A percentile compares a stretch with the other conserved stretches of the same genome.
These are phyloP conservation scores for Dromococcyx pavoninus DNA, from an alignment of 2,797 vertebrate genomes.

Conservation along the genomic window DNA sequence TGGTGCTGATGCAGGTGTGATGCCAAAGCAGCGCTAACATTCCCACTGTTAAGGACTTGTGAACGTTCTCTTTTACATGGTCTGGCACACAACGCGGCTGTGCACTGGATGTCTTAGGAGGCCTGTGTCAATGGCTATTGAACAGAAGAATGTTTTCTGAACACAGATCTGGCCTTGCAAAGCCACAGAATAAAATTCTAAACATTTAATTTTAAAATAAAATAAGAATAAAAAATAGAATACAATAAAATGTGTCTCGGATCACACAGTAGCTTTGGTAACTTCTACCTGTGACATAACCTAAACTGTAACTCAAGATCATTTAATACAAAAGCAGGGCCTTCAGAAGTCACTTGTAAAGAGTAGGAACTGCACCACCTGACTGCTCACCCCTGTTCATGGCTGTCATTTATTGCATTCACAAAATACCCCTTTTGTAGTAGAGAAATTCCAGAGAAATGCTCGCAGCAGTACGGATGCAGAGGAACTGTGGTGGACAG, in stretches of 20 bases:
- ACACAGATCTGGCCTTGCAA: background rate
- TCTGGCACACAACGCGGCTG: background rate
- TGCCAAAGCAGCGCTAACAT: background rate
- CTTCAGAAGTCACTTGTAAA: background rate
- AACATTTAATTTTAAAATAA: background rate
- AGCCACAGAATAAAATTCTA: background rate
- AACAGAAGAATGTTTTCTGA: background rate
- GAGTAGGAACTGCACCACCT: background rate
- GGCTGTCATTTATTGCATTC: background rate
- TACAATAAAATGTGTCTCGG: background rate
- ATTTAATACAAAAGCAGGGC: background rate
- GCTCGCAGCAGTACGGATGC: background rate
- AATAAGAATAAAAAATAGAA: background rate
- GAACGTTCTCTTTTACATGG: background rate
- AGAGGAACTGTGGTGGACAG: background rate
- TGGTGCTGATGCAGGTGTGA: background rate
- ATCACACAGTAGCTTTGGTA: background rate
- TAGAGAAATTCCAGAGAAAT: background rate
- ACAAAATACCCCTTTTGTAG: background rate
- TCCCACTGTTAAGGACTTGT: background rate
- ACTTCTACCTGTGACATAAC: background rate
- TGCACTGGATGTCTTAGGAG: background rate
- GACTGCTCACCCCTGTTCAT: background rate
- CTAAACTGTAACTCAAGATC: background rate
- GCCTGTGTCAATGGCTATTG: background rate